Evolutionary conservation across 2,888 invertebrate species (phyloP), one percentile per base, ranked within the genome.

Genomic region (Heliconius ethilla): DNA sequence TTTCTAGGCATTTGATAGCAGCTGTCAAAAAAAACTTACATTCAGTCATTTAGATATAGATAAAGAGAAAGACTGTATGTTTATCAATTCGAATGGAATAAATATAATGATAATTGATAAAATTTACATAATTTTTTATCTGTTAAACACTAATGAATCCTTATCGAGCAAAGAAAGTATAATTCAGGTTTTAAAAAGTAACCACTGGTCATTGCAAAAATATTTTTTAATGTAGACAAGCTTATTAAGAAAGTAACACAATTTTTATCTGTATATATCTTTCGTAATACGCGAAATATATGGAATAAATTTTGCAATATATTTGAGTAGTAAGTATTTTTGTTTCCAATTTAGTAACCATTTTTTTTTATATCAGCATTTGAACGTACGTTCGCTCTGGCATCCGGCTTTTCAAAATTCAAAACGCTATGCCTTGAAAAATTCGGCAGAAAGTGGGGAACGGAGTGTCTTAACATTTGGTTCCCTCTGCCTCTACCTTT

Each of bases 1-100:
- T 74, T 74, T 75, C 66, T 66, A 66, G 66, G 65, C n/a, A 66
- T 66, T 66, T 40, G 59, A 63, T 62, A 74, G 40, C 27, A 25
- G 75, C 27, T 51, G 66, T 73, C 18, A 40, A 67, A 73, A 67
- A 76, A 70, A 74, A 37, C 18, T 33, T 27, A 22, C 40, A 63
- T 63, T 63, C 40, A 15, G 13, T 74, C 40, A 45, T 74, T 63
- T 33, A 40, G 40, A 74, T 74, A 27, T 15, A 63, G 37, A 73
- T 73, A 62, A 73, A n/a, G 22, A 29, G 29, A 55, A 72, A 72
- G 33, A 69, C 9, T n/a, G 25, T 3, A 70, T 25, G 29, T 18
- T 70, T 45, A 22, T 33, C n/a, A 33, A 29, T 51, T 59, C n/a
- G 13, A 33, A 72, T 33, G 27, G 18, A 70, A 45, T 55, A 29